Base-by-base conservation (phyloP, 2,113 vertebrate species). In the Cephalopterus ornatus region DNA sequence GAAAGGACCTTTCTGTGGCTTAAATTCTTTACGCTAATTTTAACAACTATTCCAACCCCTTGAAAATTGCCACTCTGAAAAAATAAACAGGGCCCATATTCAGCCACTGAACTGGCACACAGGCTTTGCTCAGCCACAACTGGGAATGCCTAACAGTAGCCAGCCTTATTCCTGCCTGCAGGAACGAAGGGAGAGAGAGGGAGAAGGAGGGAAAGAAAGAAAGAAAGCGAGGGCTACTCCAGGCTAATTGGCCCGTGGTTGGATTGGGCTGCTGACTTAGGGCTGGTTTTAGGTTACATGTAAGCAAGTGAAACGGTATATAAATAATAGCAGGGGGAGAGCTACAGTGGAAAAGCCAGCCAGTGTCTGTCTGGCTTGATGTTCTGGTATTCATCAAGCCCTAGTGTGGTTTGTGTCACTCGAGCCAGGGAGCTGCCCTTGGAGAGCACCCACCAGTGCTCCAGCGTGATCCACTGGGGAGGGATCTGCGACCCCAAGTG, bases 21-120 rank as follows among this genome's bases (percentile, higher is more conserved):
- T 78, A 95, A 96, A 94, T 96, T 94, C 96, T 97, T 91, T 81
- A 86, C 58, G 17, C 96, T 97, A 92, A 97, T 98, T 98, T 97
- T 97, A 97, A 97, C 97, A 94, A 89, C 86, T 77, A 94, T 96
- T 93, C 85, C 97, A 93, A 83, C 52, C 89, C 91, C 96, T 97
- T 58, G 95, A 92, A 98, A 98, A 97, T 93, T 95, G 86, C 97
- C 78, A 78, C 95, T 82, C 72, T 94, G 79, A 92, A 95, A 97
- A 97, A 98, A 97, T 82, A 97, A 98, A 98, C 97, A 98, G 95
- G 97, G 83, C 70, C 94, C 83, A 71, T 58, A 93, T 79, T 97
- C 94, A 97, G 91, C 44, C 72, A 17, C 67, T 28, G 71, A 73
- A 88, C 47, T 94, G 96, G 94, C 93, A 88, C n/a, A 50, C 32